Evolutionary conservation across 2,888 invertebrate species (phyloP).

Genomic region (Ormyrus nitidulus): DNA sequence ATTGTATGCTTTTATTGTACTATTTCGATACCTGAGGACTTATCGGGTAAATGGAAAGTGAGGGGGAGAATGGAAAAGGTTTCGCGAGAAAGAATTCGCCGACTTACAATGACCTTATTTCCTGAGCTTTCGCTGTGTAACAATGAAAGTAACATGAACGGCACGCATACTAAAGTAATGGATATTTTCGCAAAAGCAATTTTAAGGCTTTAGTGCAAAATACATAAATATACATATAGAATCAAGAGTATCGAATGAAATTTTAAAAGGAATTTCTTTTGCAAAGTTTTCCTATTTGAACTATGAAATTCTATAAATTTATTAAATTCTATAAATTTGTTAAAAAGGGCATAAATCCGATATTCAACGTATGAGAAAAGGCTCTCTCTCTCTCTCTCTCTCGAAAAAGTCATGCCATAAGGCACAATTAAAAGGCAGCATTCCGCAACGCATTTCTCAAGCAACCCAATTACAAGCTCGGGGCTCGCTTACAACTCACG

Average conservation of each 20-base stretch:
- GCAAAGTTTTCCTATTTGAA: not conserved
- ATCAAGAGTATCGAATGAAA: not conserved
- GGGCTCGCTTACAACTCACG: not conserved
- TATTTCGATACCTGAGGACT: not conserved
- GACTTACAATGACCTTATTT: constrained; percentile 7
- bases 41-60: constrained; percentile 4
- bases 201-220: too few species aligned
- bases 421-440: too few species aligned
- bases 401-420: too few species aligned
- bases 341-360: too few species aligned
- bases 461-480: not conserved
- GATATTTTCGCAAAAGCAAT: too few species aligned
- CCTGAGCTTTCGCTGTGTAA: not conserved
- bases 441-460: too few species aligned
- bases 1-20: not conserved
- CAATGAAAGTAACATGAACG: not conserved
- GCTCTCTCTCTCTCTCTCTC: too few species aligned
- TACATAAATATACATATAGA: not conserved
- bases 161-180: not conserved
- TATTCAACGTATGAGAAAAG: too few species aligned
- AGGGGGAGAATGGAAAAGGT: constrained; percentile 7
- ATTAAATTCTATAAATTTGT: too few species aligned
- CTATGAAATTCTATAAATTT: too few species aligned
- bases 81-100: constrained; percentile 13
- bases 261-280: not conserved